Evolutionary conservation across 2,113 vertebrate genomes (phyloP).

Genomic region (Ardeotis arabs): DNA sequence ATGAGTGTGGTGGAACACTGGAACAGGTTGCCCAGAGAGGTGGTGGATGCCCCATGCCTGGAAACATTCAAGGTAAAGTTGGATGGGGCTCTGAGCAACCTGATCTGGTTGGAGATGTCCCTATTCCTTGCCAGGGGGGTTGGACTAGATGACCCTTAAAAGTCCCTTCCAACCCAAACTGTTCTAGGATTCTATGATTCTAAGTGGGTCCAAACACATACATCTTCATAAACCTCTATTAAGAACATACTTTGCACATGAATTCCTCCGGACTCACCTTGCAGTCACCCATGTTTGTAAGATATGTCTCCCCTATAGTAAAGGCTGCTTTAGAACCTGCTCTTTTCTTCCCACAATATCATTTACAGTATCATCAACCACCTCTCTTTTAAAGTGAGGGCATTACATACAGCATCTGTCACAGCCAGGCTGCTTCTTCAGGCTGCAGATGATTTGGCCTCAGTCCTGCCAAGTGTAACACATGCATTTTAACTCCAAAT

Average conservation of each 20-base stretch:
- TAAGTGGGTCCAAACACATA: neutral
- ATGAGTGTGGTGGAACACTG: too few relatives aligned
- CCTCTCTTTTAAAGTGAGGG: neutral
- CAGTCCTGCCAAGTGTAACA: neutral
- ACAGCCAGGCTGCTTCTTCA: neutral
- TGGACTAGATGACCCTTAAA: too few relatives aligned
- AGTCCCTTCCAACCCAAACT: too few relatives aligned
- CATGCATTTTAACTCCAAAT: neutral
- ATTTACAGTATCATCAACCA: neutral
- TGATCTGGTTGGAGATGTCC: too few relatives aligned
- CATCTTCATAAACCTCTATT: neutral
- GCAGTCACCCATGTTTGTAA: neutral
- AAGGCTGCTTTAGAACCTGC: neutral
- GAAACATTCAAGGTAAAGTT: too few relatives aligned
- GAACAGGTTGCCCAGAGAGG: too few relatives aligned
- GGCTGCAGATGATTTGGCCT: neutral
- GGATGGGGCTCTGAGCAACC: too few relatives aligned
- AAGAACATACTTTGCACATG: neutral
- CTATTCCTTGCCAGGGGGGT: too few relatives aligned
- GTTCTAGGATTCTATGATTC: too few relatives aligned
- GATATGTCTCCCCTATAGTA: neutral
- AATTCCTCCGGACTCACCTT: neutral
- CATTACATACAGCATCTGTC: accelerated
- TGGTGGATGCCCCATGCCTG: too few relatives aligned
- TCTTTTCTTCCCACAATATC: neutral